Base-by-base conservation (phyloP, 2,797 vertebrate species). In the Echiichthys vipera region DNA sequence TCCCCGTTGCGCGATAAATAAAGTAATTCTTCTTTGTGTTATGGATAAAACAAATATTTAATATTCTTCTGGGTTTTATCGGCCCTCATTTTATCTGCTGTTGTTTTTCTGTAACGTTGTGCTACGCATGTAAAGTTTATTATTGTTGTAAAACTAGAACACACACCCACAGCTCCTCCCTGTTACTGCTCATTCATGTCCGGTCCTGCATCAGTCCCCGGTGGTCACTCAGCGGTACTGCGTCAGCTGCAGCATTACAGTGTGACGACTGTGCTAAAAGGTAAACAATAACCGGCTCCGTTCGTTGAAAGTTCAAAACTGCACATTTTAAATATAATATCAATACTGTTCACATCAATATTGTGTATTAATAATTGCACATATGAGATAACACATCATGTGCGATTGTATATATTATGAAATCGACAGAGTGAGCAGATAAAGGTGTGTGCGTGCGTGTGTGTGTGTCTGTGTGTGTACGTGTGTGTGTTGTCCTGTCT, bases 201-300 rank as follows among this genome's bases (percentile, higher is more conserved):
- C 78, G 58, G 87, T 83, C 75, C 73, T 87, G 42, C 68, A 77
- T 86, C 91, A 67, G 86, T 49, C 87, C 88, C 90, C 89, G 49
- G 80, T 90, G 90, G 91, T 37, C 50, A n/a, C 4, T 78, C 5
- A 2, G 45, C 24, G 9, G 71, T n/a, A 90, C 77, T 91, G 76
- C 91, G 85, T 5, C n/a, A 43, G 39, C 62, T 37, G 64, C 85
- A 77, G 65, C 43, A 64, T 45, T 5, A 17, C 0, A 8, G 5
- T 20, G 36, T 50, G 55, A 65, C 15, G 32, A 37, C 37, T 5
- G 29, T 20, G 22, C 0, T 27, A 14, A 17, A 8, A 50, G 40
- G 43, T 20, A 51, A 75, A 58, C 24, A 68, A n/a, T 12, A 18
- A 20, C 5, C 24, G 22, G 36, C 18, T 13, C 39, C 17, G 46